Conservation (phyloP, 1,140 invertebrate species). For the Heliothis subflexa region DNA sequence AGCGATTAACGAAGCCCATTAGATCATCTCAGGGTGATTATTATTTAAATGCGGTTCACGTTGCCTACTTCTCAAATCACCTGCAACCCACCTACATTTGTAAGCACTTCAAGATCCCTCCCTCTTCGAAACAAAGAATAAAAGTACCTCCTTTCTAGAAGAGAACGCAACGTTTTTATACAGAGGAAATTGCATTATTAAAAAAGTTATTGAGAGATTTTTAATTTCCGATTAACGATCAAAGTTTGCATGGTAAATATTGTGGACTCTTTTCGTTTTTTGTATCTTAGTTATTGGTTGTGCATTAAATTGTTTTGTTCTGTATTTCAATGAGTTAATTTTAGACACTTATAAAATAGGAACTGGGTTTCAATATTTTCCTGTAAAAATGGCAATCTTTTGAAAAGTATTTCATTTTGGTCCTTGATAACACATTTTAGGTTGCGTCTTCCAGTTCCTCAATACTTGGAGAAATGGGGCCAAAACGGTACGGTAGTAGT, state of each 20-base stretch:
- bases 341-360: neutral
- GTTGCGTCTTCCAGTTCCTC: conserved; percentile 34
- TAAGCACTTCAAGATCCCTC: conserved; percentile 36
- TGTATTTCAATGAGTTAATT: neutral
- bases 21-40: conserved; percentile 47
- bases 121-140: conserved; percentile 20
- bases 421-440: conserved; percentile 24
- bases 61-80: conserved; percentile 49
- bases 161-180: conserved; percentile 19
- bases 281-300: neutral
- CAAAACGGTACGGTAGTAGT: conserved; percentile 55
- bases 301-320: neutral
- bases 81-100: conserved; percentile 36
- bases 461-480: conserved; percentile 56
- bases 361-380: too few relatives aligned
- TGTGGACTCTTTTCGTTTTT: conserved; percentile 1
- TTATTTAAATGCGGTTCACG: conserved; percentile 53
- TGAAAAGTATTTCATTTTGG: neutral
- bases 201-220: conserved; percentile 14
- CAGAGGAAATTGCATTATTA: conserved; percentile 37
- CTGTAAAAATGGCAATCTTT: neutral
- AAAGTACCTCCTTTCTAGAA: conserved; percentile 21
- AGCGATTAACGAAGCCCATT: conserved; percentile 49
- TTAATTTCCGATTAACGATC: conserved; percentile 37
- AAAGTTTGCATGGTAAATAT: neutral